Conservation (phyloP, 2,888 invertebrate genomes). For the Plagodis dolabraria region DNA sequence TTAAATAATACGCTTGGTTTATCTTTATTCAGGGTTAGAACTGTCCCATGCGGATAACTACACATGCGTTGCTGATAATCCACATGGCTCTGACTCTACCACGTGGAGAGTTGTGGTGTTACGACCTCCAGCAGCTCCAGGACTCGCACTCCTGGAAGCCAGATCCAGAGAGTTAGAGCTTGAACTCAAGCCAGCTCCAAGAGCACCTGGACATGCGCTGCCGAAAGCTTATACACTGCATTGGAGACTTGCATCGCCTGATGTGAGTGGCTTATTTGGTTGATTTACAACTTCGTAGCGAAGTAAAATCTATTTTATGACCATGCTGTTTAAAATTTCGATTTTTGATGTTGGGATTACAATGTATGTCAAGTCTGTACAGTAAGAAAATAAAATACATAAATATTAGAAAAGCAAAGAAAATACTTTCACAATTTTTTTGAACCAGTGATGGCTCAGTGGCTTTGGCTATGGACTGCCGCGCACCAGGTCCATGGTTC, state of each 20-base stretch:
- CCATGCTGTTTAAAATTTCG: too few relatives aligned
- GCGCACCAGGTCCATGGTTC: too few relatives aligned
- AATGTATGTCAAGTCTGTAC: too few relatives aligned
- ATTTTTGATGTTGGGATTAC: too few relatives aligned
- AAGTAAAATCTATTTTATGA: too few relatives aligned
- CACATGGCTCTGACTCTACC: slow-evolving; percentile 93
- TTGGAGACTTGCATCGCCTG: slow-evolving; percentile 88
- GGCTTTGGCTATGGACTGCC: too few relatives aligned
- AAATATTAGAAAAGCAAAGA: too few relatives aligned
- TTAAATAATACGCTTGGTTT: background rate
- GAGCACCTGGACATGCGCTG: slow-evolving; percentile 72
- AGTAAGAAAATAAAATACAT: too few relatives aligned
- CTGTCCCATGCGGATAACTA: slow-evolving; percentile 91
- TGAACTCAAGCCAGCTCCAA: slow-evolving; percentile 66
- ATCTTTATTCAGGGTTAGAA: slow-evolving; percentile 84
- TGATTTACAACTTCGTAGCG: too few relatives aligned
- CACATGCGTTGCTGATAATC: slow-evolving; percentile 92
- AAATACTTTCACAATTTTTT: too few relatives aligned
- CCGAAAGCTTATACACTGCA: slow-evolving; percentile 87
- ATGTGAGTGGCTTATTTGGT: slow-evolving; percentile 76
- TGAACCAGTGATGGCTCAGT: too few relatives aligned
- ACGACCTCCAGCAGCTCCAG: slow-evolving; percentile 89
- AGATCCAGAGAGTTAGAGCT: slow-evolving; percentile 73
- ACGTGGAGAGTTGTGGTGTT: slow-evolving; percentile 91
- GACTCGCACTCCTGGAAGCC: slow-evolving; percentile 84